Evolutionary conservation across 2,797 vertebrate genomes (phyloP).

Genomic region (Hybognathus amarus): DNA sequence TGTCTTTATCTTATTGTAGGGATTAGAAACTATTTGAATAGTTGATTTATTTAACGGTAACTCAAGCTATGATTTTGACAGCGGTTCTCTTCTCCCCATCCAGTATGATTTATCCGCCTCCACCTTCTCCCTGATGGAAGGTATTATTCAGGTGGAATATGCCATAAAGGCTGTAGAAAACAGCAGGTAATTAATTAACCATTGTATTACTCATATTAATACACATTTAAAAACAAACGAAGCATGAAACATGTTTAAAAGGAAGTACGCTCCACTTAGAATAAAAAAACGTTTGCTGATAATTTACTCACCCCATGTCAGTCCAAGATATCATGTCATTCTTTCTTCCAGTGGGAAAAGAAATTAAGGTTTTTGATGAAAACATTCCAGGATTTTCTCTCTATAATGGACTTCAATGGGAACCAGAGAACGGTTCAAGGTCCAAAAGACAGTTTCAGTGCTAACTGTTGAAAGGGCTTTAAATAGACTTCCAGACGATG

Average conservation of each 20-base stretch:
- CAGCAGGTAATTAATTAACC: conserved; percentile 82
- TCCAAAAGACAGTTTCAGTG: no score
- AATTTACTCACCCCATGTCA: no score
- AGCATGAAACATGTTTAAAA: background rate
- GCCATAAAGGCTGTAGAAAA: conserved; percentile 99
- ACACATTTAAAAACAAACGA: background rate
- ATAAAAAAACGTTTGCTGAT: no score
- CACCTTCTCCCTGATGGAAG: conserved; percentile 94
- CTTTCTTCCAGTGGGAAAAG: no score
- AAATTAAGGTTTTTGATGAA: no score
- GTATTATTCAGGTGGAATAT: conserved; percentile 98
- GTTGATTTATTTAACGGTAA: background rate
- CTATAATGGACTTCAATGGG: no score
- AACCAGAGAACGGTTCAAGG: no score
- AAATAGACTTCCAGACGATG: no score
- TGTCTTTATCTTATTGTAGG: background rate
- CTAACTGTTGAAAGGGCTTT: no score
- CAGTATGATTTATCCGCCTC: conserved; percentile 98
- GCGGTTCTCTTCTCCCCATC: background rate
- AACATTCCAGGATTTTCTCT: no score
- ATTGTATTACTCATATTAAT: background rate
- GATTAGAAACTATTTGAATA: background rate
- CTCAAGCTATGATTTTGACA: background rate
- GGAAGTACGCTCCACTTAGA: no score
- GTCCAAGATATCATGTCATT: no score